phyloP scores from a whole-genome alignment of 1,140 invertebrate species.

The Drosophila fuyamai region DNA sequence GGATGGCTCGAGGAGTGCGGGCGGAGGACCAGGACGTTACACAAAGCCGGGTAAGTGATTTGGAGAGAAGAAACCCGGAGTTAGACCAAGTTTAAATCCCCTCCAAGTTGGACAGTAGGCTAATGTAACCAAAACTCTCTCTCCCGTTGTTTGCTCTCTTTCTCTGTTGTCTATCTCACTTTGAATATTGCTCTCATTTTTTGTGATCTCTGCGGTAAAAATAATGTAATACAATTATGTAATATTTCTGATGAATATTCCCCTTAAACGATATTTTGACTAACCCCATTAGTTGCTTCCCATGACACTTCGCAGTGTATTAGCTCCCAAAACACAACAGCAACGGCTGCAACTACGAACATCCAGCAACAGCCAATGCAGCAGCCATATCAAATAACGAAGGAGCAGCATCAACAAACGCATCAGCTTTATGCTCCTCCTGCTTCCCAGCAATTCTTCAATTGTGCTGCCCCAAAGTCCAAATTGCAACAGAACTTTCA shows the following conservation, averaged over 20 bases:
- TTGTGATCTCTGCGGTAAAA: slow-evolving; percentile 63
- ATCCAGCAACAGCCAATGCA: slow-evolving; percentile 17
- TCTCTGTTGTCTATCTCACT: slow-evolving; percentile 52
- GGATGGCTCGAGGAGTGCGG: slow-evolving; percentile 84
- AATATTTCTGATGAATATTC: slow-evolving; percentile 4
- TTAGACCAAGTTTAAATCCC: not conserved
- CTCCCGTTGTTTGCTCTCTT: slow-evolving; percentile 64
- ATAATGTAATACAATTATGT: slow-evolving; percentile 23
- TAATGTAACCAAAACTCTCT: slow-evolving; percentile 49
- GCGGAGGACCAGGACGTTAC: slow-evolving; percentile 67
- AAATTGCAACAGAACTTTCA: slow-evolving; percentile 85
- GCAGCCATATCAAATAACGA: slow-evolving; percentile 10
- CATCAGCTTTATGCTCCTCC: slow-evolving; percentile 21
- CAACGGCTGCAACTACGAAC: slow-evolving; percentile 6
- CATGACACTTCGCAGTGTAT: slow-evolving; percentile 70
- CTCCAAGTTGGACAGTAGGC: slow-evolving; percentile 46
- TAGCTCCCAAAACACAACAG: slow-evolving; percentile 50
- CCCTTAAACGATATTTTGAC: slow-evolving; percentile 33
- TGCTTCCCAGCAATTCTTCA: slow-evolving; percentile 67
- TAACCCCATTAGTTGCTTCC: slow-evolving; percentile 74
- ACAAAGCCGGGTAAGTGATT: slow-evolving; percentile 73
- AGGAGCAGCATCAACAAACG: slow-evolving; percentile 12
- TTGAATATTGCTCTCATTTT: slow-evolving; percentile 42
- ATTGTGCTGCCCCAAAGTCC: slow-evolving; percentile 81
- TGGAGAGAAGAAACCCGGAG: not conserved